Base-by-base conservation (phyloP, 2,797 vertebrate genomes). In the Aldrovandia affinis region DNA sequence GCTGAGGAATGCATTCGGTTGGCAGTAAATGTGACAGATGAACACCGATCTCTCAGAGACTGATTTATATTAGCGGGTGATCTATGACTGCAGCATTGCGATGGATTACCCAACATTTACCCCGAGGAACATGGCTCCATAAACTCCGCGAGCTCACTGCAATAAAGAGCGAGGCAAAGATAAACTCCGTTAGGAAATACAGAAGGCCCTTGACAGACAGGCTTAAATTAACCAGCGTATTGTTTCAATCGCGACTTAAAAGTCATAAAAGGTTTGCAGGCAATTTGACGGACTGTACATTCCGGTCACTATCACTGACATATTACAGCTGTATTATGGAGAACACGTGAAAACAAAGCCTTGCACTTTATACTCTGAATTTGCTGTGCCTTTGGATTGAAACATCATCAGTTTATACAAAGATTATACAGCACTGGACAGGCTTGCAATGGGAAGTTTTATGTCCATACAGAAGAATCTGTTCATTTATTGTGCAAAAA, bases 11-110 rank as follows among this genome's bases (percentile, higher is more conserved):
- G 83, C 65, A 83, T 86, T 78, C 68, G 65, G 79, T 81, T 77
- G 73, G 82, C 86, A 83, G 73, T 89, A 86, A 89, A 88, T 78
- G 70, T 86, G 85, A 87, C 87, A 78, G 84, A 82, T 84, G 84
- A 54, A 47, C 80, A 70, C 54, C 81, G 57, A 82, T 87, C 61
- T 81, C 84, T 78, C 80, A 81, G 44, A 44, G 83, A 85, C 83
- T 82, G 68, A 85, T 86, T 68, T 85, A 84, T 86, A 81, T 84
- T 83, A 61, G 79, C 80, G 77, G 78, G 59, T 88, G 87, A 88
- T 83, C 36, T 82, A 82, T 52, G 30, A 83, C 84, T 80, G 47
- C 75, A 44, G 57, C 42, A 79, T 84, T 80, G 75, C 57, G 39
- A 79, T 79, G 83, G 77, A 68, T 83, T 83, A 22, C 75, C 39